Evolutionary conservation across 2,888 invertebrate genomes (phyloP), one percentile per base, ranked within the genome.

Genomic region (Neoitamus cyanurus): DNA sequence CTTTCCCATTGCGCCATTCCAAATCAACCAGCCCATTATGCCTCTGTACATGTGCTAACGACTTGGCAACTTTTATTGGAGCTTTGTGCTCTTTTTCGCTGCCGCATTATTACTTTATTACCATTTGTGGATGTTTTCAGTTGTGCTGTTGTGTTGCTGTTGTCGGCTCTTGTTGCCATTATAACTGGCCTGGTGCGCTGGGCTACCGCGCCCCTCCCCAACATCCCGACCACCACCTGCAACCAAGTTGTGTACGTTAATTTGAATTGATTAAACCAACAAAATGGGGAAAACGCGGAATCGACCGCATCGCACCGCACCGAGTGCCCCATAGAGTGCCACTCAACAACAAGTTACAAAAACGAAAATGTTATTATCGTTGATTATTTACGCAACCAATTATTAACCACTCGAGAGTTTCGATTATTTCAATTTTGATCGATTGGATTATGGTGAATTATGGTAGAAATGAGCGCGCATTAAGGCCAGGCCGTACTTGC

Each of bases 301-400:
- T 58, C 78, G 78, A 48, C 31, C 48, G 9, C 48, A 58, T 78
- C 42, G 78, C 58, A 25, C 58, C 58, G 25, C 25, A 9, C 58
- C 25, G 25, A 25, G 25, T 58, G 58, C 20, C 58, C 58, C 58
- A 11, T 3, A 42, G 42, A 75, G 75, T 42, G 75, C 42, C 48
- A 48, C 78, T 78, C 78, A 48, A 78, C 78, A 78, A 78, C 78
- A 78, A 78, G 78, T 78, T 78, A 78, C 78, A 78, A 78, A 31
- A 70, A 78, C 31, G 78, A 48, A 73, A 77, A 78, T 58, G 46
- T 78, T 78, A 78, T 78, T 78, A 78, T 75, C 42, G 37, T 42
- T 68, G n/a, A 28, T 84, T 78, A 84, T 84, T 78, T 78, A 84
- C 70, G 77, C 77, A 84, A 78, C 78, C 78, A 84, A 84, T 84